Evolutionary conservation across 1,140 invertebrate species (phyloP).

Genomic region (Drosophila navojoa): DNA sequence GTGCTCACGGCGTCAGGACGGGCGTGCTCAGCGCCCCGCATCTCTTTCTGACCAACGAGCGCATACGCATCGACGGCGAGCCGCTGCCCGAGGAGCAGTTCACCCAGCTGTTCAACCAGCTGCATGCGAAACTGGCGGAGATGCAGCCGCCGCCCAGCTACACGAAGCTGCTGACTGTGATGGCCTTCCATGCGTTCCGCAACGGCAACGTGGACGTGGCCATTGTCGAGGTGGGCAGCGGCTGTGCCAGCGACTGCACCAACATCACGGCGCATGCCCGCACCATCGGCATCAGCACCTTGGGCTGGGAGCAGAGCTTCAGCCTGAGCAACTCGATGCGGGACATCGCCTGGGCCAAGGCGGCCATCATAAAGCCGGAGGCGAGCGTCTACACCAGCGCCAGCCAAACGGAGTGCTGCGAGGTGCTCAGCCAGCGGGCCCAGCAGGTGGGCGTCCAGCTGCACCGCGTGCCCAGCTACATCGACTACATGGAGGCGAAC

Average conservation of each 20-base stretch:
- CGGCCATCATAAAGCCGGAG: constrained; percentile 95
- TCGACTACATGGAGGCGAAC: constrained; percentile 47
- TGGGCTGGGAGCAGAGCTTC: constrained; percentile 95
- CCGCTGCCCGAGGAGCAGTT: constrained; percentile 91
- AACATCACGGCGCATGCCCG: constrained; percentile 93
- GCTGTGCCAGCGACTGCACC: constrained; percentile 96
- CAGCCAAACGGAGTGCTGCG: constrained; percentile 88
- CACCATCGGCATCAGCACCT: constrained; percentile 90
- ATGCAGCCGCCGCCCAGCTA: constrained; percentile 93
- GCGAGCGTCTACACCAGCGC: constrained; percentile 90
- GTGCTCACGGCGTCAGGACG: constrained; percentile 92
- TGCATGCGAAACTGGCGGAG: constrained; percentile 87
- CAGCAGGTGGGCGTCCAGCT: constrained; percentile 86
- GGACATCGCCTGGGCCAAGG: constrained; percentile 97
- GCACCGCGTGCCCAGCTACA: constrained; percentile 45
- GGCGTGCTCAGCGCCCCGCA: constrained; percentile 99
- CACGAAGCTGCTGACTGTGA: constrained; percentile 96
- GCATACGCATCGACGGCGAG: constrained; percentile 95
- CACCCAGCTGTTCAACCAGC: constrained; percentile 91
- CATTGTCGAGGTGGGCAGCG: constrained; percentile 98
- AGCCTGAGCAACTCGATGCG: constrained; percentile 93
- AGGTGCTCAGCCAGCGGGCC: constrained; percentile 88
- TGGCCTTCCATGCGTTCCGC: constrained; percentile 96
- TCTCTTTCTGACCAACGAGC: constrained; percentile 94
- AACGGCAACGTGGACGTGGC: constrained; percentile 96